phyloP scores from a whole-genome alignment of 2,888 invertebrate genomes.

The Drosophila prolongata region DNA sequence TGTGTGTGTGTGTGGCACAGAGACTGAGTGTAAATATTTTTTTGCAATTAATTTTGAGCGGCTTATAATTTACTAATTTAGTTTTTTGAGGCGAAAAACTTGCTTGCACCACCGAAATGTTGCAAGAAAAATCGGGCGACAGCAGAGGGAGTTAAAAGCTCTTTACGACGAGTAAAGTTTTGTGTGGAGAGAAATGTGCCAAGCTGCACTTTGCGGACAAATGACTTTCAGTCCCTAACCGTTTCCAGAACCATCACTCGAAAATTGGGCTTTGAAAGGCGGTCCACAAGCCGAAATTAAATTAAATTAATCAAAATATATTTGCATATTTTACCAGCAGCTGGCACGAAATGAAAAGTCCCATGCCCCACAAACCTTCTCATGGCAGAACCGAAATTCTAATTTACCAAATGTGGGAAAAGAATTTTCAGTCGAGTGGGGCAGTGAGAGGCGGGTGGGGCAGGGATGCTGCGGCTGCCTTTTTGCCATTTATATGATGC shows the following conservation, averaged over 20 bases:
- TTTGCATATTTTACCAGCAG: slow-evolving; percentile 52
- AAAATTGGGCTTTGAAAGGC: slow-evolving; percentile 14
- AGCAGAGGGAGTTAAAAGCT: slow-evolving; percentile 21
- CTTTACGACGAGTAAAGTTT: slow-evolving; percentile 26
- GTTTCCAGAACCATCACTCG: slow-evolving; percentile 7
- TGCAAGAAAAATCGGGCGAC: slow-evolving; percentile 45
- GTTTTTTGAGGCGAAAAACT: slow-evolving; percentile 54
- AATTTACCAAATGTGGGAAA: slow-evolving; percentile 73
- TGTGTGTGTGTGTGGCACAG: slow-evolving; percentile 1
- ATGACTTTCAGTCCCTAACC: slow-evolving; percentile 13
- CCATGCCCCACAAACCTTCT: slow-evolving; percentile 4
- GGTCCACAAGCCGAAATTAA: slow-evolving; percentile 28
- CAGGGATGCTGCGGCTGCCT: slow-evolving; percentile 22
- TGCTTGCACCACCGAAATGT: slow-evolving; percentile 61
- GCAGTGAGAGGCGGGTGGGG: neutral
- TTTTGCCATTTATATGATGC: slow-evolving; percentile 52
- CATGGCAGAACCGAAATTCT: slow-evolving; percentile 51
- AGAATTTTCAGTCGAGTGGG: slow-evolving; percentile 63
- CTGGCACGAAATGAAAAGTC: slow-evolving; percentile 27
- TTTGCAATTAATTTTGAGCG: slow-evolving; percentile 81
- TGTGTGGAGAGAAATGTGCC: slow-evolving; percentile 3
- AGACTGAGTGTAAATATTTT: slow-evolving; percentile 77
- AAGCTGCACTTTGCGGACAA: slow-evolving; percentile 12
- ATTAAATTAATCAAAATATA: slow-evolving; percentile 70
- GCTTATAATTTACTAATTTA: slow-evolving; percentile 80